A percentile compares a stretch with the other conserved stretches of the same genome.
These are phyloP conservation scores for Apeira syringaria DNA, from an alignment of 2,888 invertebrate species.

Conservation along the genomic window DNA sequence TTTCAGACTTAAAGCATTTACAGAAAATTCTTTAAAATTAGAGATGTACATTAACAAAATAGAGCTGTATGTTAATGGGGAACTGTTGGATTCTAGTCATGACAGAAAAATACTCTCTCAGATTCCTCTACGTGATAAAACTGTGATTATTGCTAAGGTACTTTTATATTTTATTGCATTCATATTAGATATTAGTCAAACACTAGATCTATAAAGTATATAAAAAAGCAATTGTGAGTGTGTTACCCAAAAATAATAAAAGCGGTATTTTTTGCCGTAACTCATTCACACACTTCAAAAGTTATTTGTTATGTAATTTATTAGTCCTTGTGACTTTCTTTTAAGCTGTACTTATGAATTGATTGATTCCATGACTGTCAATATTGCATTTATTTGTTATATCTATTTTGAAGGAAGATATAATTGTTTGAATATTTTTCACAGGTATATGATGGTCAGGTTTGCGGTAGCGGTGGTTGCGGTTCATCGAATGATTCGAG, in stretches of 20 bases:
- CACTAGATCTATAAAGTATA: too few species aligned
- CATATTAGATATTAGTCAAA: too few species aligned
- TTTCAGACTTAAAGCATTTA: slow-evolving; percentile 73
- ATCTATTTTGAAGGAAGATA: too few species aligned
- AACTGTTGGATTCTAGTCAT: slow-evolving; percentile 92
- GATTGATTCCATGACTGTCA: too few species aligned
- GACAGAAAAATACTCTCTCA: slow-evolving; percentile 94
- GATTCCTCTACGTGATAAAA: slow-evolving; percentile 94
- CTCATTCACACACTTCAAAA: too few species aligned
- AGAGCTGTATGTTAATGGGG: slow-evolving; percentile 95
- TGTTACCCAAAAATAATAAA: too few species aligned
- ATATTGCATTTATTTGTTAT: too few species aligned
- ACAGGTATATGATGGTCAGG: slow-evolving; percentile 75
- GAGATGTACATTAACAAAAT: slow-evolving; percentile 96
- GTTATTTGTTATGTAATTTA: too few species aligned
- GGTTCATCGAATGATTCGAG: slow-evolving; percentile 90
- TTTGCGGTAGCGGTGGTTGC: slow-evolving; percentile 75
- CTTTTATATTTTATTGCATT: background rate
- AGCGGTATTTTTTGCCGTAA: too few species aligned
- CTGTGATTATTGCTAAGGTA: slow-evolving; percentile 85
- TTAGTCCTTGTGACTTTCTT: too few species aligned
- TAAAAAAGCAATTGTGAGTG: too few species aligned
- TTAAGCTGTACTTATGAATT: too few species aligned
- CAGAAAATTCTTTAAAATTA: slow-evolving; percentile 89
- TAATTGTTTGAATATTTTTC: background rate